Evolutionary conservation across 2,888 invertebrate species (phyloP).

Genomic region (Psylliodes chrysocephalus): DNA sequence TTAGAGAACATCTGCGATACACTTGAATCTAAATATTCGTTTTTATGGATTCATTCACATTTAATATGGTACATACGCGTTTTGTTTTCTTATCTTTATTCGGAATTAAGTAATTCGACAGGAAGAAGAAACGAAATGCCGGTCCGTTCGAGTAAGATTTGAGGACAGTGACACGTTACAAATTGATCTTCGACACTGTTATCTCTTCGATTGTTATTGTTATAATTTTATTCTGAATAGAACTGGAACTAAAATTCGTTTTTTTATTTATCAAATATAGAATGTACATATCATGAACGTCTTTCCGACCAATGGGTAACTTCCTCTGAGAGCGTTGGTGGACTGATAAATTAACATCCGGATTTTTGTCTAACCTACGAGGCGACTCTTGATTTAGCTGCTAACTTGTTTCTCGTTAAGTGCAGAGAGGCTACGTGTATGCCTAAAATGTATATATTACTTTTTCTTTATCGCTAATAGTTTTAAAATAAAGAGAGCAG

Average conservation of each 20-base stretch:
- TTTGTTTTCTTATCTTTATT: slow-evolving; percentile 25
- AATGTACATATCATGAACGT: slow-evolving; percentile 46
- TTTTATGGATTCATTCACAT: slow-evolving; percentile 25
- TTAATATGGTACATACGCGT: slow-evolving; percentile 14
- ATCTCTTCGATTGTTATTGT: slow-evolving; percentile 45
- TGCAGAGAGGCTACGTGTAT: no score
- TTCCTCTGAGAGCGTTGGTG: slow-evolving; percentile 53
- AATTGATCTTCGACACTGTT: slow-evolving; percentile 55
- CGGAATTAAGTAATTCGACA: slow-evolving; percentile 45
- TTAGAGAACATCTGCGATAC: slow-evolving; percentile 49
- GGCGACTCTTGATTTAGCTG: slow-evolving; percentile 28
- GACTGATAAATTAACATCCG: slow-evolving; percentile 49
- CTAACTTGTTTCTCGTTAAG: slow-evolving; percentile 1
- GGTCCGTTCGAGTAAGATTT: slow-evolving; percentile 39
- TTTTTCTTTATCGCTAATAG: no score
- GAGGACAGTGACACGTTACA: slow-evolving; percentile 54
- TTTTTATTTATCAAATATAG: slow-evolving; percentile 46
- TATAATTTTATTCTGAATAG: slow-evolving; percentile 39
- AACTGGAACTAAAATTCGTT: slow-evolving; percentile 39
- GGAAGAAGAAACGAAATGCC: slow-evolving; percentile 33
- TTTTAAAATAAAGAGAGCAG: no score
- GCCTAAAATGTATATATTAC: no score
- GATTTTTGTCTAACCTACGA: slow-evolving; percentile 39
- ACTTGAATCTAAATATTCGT: slow-evolving; percentile 44
- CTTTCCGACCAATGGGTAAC: slow-evolving; percentile 56